Percentiles rank a stretch among this genome's conserved stretches.
phyloP scores from a whole-genome alignment of 2,797 vertebrate species.

The Garrulus glandarius region DNA sequence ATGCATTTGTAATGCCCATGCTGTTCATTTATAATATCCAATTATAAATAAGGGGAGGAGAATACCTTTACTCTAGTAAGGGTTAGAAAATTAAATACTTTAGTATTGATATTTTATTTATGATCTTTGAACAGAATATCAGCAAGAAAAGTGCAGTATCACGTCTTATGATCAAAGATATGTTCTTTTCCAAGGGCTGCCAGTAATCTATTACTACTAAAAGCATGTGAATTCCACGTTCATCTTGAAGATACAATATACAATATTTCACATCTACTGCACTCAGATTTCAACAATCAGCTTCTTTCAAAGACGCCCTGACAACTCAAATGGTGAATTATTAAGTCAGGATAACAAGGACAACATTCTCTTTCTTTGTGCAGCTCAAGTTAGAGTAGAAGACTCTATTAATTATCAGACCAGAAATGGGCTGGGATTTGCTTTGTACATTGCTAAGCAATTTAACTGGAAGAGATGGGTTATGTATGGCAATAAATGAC shows the following conservation, averaged over 20 bases:
- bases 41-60: background rate
- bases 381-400: background rate
- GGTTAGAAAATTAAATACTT: background rate
- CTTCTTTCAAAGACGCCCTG: slow-evolving; percentile 11
- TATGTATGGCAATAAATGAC: slow-evolving; percentile 62
- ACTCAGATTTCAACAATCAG: slow-evolving; percentile 10
- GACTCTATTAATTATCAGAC: slow-evolving; percentile 57
- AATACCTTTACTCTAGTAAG: background rate
- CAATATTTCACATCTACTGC: background rate
- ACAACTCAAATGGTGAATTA: slow-evolving; percentile 7
- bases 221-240: background rate
- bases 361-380: background rate
- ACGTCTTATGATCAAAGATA: fast-evolving
- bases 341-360: background rate
- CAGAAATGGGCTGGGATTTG: slow-evolving; percentile 50
- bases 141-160: background rate
- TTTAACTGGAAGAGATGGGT: slow-evolving; percentile 62
- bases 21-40: background rate
- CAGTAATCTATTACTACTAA: background rate
- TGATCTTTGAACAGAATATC: background rate
- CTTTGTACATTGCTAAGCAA: slow-evolving; percentile 49
- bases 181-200: background rate
- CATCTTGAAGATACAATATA: background rate
- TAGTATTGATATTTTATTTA: background rate
- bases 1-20: background rate